Conservation (phyloP, 1,140 invertebrate species). For the Cheumatopsyche charites region DNA sequence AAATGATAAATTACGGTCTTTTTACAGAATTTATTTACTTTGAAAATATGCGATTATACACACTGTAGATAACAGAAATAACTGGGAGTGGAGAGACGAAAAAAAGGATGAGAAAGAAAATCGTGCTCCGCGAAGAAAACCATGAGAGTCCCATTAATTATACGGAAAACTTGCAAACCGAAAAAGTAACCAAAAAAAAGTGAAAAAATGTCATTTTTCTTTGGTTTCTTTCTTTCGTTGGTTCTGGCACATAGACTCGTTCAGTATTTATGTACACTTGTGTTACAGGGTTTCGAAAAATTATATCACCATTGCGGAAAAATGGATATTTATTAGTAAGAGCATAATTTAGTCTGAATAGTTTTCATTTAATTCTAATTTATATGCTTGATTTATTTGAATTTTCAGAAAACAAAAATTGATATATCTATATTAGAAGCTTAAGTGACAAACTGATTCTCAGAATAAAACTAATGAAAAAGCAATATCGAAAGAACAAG, state of each 20-base stretch:
- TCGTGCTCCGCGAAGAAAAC: slow-evolving; percentile 30
- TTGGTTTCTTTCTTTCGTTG: slow-evolving; percentile 29
- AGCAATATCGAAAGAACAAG: too few species aligned
- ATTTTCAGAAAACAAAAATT: not conserved
- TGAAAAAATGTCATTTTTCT: slow-evolving; percentile 37
- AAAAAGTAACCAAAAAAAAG: slow-evolving; percentile 33
- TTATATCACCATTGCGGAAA: too few species aligned
- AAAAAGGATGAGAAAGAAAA: not conserved
- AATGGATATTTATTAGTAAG: too few species aligned
- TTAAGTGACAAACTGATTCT: too few species aligned
- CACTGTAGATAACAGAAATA: not conserved
- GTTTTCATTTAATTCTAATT: too few species aligned
- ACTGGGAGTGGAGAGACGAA: not conserved
- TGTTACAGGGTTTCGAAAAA: not conserved
- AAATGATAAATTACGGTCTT: slow-evolving; percentile 19
- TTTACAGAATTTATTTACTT: slow-evolving; percentile 17
- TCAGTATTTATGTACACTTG: slow-evolving; percentile 14
- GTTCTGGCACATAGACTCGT: slow-evolving; percentile 28
- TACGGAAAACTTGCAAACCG: slow-evolving; percentile 35
- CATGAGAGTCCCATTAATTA: slow-evolving; percentile 39
- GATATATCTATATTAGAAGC: not conserved
- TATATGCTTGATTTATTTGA: not conserved
- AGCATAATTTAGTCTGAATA: too few species aligned
- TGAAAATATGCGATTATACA: slow-evolving; percentile 16
- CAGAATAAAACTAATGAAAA: too few species aligned